phyloP scores from a whole-genome alignment of 2,797 vertebrate species.

The Pseudochromis fuscus region DNA sequence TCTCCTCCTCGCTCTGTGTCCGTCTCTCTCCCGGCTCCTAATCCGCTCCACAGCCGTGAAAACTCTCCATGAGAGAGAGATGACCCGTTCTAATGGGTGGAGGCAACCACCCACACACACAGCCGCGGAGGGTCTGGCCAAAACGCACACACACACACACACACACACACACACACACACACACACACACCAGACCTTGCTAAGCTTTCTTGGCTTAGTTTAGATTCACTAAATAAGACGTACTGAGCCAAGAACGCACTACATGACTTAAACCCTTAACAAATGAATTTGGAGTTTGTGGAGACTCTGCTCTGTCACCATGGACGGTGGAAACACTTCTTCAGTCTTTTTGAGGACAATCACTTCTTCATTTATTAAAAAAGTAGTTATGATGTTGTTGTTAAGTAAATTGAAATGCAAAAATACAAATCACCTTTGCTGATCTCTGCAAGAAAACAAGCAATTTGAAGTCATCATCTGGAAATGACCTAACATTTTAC shows the following conservation, averaged over 20 bases:
- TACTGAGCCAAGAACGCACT: conserved; percentile 17
- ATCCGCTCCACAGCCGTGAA: conserved; percentile 84
- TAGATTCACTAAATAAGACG: conserved; percentile 1
- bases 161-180: conserved; percentile 54
- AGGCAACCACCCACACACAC: conserved; percentile 75
- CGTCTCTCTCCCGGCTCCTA: conserved; percentile 62
- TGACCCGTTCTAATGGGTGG: conserved; percentile 82
- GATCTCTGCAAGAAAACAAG: too few species aligned
- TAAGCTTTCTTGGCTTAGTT: conserved; percentile 26
- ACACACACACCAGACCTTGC: conserved; percentile 29
- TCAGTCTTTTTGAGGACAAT: background rate
- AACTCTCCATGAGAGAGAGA: conserved; percentile 79
- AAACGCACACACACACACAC: conserved; percentile 38
- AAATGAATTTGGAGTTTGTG: conserved; percentile 18
- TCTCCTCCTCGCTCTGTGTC: conserved; percentile 41
- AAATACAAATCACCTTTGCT: background rate
- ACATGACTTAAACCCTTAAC: conserved; percentile 33
- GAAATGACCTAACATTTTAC: too few species aligned
- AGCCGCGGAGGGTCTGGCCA: conserved; percentile 56
- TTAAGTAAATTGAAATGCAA: background rate
- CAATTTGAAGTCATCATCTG: too few species aligned
- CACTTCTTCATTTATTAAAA: background rate
- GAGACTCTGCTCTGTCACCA: conserved; percentile 9
- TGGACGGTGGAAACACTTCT: conserved; percentile 4
- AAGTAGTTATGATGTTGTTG: background rate